These are phyloP conservation scores for Sarcophaga caerulescens DNA, from an alignment of 2,888 invertebrate species.

Conservation along the genomic window DNA sequence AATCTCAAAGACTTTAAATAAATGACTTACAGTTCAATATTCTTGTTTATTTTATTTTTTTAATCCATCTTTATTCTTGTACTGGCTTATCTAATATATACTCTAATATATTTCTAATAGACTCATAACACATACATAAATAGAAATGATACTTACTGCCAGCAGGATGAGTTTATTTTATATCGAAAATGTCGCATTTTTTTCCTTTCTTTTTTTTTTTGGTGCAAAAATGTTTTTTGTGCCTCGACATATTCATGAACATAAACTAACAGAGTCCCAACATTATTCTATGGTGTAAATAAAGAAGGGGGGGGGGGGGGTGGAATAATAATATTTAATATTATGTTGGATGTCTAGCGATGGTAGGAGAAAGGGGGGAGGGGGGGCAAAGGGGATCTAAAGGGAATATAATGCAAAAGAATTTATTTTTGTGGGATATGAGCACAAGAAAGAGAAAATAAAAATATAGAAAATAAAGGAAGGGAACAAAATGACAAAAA, in stretches of 20 bases:
- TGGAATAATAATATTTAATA: neutral
- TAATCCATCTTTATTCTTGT: neutral
- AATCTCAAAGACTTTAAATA: neutral
- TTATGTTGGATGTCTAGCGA: constrained; percentile 2
- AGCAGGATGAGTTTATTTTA: neutral
- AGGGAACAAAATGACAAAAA: neutral
- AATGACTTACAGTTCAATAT: neutral
- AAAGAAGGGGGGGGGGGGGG: neutral
- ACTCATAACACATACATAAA: neutral
- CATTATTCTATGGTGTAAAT: neutral
- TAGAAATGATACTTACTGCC: neutral
- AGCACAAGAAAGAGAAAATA: neutral
- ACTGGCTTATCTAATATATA: neutral
- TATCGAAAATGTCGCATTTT: constrained; percentile 9
- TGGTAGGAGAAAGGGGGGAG: neutral
- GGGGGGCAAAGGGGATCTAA: too few species aligned
- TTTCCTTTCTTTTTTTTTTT: neutral
- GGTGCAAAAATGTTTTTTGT: neutral
- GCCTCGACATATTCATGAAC: constrained; percentile 12
- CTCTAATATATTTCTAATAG: constrained; percentile 8
- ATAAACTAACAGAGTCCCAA: neutral
- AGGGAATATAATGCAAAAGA: constrained; percentile 3
- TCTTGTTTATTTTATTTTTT: neutral
- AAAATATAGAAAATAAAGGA: too few species aligned
- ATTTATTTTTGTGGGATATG: constrained; percentile 10